Conservation (phyloP, 2,113 vertebrate species). For the Syngnathus floridae region DNA sequence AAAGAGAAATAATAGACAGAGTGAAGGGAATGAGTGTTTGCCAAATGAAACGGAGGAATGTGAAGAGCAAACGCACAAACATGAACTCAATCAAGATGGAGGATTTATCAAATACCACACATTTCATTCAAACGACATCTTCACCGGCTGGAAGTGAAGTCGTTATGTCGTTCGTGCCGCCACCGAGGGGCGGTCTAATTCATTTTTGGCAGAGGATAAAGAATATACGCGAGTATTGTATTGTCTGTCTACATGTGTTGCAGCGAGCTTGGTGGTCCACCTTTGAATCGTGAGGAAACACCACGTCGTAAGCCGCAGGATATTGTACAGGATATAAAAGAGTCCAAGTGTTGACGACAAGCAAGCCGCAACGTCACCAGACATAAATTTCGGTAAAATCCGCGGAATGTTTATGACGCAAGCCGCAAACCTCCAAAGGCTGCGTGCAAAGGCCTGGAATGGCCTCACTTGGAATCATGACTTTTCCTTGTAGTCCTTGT, state of each 20-base stretch:
- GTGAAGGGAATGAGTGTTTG: constrained; percentile 20
- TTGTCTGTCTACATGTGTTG: background rate
- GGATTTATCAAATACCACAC: background rate
- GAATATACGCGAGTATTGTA: background rate
- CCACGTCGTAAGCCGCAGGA: background rate
- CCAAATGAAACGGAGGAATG: constrained; percentile 23
- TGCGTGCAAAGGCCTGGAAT: constrained; percentile 9
- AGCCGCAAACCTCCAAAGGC: constrained; percentile 26
- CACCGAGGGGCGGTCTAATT: background rate
- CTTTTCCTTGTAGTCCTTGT: background rate
- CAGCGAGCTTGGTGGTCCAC: background rate
- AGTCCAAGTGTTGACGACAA: constrained; percentile 36
- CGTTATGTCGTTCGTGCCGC: background rate
- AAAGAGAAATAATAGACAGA: constrained; percentile 17
- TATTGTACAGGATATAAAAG: constrained; percentile 34
- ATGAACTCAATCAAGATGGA: constrained; percentile 7
- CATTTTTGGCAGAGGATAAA: background rate
- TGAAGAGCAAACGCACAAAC: constrained; percentile 8
- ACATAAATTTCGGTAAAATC: constrained; percentile 28
- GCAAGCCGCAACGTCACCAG: constrained; percentile 25
- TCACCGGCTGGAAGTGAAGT: background rate
- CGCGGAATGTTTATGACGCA: constrained; percentile 19
- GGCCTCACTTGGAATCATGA: constrained; percentile 24
- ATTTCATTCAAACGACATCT: background rate
- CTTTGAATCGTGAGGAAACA: background rate